Conservation (phyloP, 2,113 vertebrate genomes). For the Engystomops pustulosus region DNA sequence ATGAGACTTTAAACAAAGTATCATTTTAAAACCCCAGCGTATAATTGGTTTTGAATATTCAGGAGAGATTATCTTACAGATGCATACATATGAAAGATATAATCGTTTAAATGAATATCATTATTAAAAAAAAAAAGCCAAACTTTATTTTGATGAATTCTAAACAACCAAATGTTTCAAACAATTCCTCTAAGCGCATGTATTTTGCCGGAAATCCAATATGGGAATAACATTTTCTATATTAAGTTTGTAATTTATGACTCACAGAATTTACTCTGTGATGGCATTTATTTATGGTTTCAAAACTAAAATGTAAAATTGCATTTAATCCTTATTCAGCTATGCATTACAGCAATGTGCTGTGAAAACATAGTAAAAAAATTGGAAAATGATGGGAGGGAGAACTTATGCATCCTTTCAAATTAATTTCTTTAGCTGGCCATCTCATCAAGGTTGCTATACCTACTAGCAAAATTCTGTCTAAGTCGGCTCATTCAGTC, state of each 20-base stretch:
- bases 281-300: constrained; percentile 22
- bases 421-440: too few relatives aligned
- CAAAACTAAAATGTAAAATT: constrained; percentile 11
- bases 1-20: constrained; percentile 24
- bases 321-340: constrained; percentile 18
- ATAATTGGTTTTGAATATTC: constrained; percentile 30
- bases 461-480: too few relatives aligned
- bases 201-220: neutral
- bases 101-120: constrained; percentile 41
- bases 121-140: constrained; percentile 39
- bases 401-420: too few relatives aligned
- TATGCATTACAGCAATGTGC: constrained; percentile 5
- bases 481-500: too few relatives aligned
- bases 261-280: constrained; percentile 25
- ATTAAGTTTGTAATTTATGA: constrained; percentile 47
- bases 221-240: constrained; percentile 46
- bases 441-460: too few relatives aligned
- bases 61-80: neutral
- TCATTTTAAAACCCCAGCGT: constrained; percentile 4
- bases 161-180: constrained; percentile 23
- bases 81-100: neutral
- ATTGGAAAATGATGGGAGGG: too few relatives aligned
- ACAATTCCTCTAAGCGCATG: constrained; percentile 12
- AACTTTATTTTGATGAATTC: constrained; percentile 35
- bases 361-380: neutral